These are phyloP conservation scores for Panthera leo DNA, from an alignment of 2,113 vertebrate species.

Conservation along the genomic window DNA sequence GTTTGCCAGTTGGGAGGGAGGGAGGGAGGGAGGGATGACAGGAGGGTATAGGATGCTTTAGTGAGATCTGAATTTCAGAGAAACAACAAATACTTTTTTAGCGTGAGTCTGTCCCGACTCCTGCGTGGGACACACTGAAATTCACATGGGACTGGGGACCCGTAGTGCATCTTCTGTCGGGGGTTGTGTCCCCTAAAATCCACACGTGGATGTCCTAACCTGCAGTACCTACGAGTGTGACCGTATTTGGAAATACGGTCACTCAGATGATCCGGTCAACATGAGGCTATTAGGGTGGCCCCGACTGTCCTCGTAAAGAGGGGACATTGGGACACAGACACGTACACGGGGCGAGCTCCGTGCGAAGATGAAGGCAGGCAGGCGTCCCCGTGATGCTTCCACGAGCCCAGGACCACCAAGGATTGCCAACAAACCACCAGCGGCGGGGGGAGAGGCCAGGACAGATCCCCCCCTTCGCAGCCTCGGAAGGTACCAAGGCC, in stretches of 20 bases:
- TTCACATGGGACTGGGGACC: neutral
- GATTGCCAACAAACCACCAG: fast-evolving
- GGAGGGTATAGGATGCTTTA: neutral
- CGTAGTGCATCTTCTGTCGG: neutral
- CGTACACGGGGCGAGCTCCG: fast-evolving
- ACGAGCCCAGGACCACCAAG: too few species aligned
- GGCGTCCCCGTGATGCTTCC: too few species aligned
- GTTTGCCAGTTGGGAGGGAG: neutral
- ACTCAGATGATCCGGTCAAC: neutral
- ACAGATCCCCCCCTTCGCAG: neutral
- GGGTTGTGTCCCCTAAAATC: neutral
- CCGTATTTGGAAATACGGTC: neutral
- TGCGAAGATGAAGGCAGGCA: neutral
- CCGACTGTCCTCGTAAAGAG: neutral
- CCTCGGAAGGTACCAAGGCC: neutral
- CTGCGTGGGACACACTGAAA: neutral
- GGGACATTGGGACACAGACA: neutral
- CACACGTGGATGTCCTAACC: neutral
- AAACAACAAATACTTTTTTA: neutral
- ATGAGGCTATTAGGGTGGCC: too few species aligned
- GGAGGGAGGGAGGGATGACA: too few species aligned
- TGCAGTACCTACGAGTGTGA: neutral
- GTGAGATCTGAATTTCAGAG: neutral
- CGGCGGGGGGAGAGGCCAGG: neutral
- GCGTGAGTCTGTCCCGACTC: neutral